These are phyloP conservation scores for Xiphophorus hellerii DNA, from an alignment of 2,113 vertebrate genomes.

Conservation along the genomic window DNA sequence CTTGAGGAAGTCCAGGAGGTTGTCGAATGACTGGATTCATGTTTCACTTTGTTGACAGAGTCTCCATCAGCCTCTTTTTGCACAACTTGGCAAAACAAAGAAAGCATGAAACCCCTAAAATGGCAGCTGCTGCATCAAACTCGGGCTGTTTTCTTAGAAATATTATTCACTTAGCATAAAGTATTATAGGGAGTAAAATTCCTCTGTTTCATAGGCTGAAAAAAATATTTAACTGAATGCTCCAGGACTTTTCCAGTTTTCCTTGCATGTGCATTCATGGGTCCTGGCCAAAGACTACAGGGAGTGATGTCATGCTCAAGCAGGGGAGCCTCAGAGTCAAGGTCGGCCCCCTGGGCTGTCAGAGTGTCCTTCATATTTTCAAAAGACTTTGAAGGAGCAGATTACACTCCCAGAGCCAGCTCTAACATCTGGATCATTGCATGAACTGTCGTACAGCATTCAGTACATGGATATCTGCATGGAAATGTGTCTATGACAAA, in stretches of 20 bases:
- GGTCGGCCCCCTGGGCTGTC: slow-evolving; percentile 49
- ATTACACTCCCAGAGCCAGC: slow-evolving; percentile 44
- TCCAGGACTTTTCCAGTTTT: slow-evolving; percentile 39
- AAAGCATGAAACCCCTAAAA: slow-evolving; percentile 34
- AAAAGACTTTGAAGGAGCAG: slow-evolving; percentile 57
- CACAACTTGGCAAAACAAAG: slow-evolving; percentile 18
- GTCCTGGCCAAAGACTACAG: slow-evolving; percentile 43
- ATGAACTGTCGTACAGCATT: slow-evolving; percentile 16
- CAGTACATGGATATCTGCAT: slow-evolving; percentile 54
- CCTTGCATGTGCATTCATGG: slow-evolving; percentile 37
- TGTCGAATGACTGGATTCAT: slow-evolving; percentile 47
- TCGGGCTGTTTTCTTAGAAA: slow-evolving; percentile 56
- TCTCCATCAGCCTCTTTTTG: slow-evolving; percentile 11
- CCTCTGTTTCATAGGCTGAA: slow-evolving; percentile 58
- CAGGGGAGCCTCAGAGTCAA: slow-evolving; percentile 41
- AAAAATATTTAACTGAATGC: slow-evolving; percentile 41
- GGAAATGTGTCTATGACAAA: slow-evolving; percentile 50
- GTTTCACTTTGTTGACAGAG: slow-evolving; percentile 58
- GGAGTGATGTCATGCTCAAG: slow-evolving; percentile 65
- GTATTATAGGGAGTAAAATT: slow-evolving; percentile 42
- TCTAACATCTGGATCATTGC: slow-evolving; percentile 66
- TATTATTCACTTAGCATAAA: slow-evolving; percentile 36
- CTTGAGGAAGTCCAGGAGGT: slow-evolving; percentile 31
- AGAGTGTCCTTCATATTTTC: slow-evolving; percentile 55
- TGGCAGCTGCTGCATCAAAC: slow-evolving; percentile 19